Evolutionary conservation across 2,113 vertebrate genomes (phyloP).

Genomic region (Petrocephalus microphthalmus): DNA sequence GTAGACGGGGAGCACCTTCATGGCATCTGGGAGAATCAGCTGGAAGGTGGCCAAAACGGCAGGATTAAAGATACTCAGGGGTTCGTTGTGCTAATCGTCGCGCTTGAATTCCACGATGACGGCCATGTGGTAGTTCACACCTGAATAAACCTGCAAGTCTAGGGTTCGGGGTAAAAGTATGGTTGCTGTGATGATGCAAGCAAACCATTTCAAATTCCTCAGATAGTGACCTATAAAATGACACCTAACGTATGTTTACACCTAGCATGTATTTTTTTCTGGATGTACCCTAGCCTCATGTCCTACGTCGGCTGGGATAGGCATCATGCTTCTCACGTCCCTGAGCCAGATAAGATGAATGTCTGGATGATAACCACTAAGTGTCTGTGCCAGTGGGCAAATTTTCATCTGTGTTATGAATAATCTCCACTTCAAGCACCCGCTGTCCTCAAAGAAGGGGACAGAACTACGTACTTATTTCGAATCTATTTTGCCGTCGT

Average conservation of each 20-base stretch:
- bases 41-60: slow-evolving; percentile 31
- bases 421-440: neutral
- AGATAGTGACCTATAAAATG: neutral
- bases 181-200: neutral
- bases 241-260: neutral
- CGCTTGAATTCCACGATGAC: no score
- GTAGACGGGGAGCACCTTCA: slow-evolving; percentile 91
- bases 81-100: no score
- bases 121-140: no score
- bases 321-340: neutral
- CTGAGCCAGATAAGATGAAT: neutral
- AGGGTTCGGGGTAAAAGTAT: neutral
- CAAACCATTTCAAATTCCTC: neutral
- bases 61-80: neutral
- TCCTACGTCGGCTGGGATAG: neutral
- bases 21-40: slow-evolving; percentile 88
- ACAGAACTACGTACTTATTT: neutral
- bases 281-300: neutral
- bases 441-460: neutral
- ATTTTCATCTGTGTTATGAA: neutral
- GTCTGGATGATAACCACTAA: neutral
- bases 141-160: neutral
- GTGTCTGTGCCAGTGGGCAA: neutral
- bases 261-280: neutral
- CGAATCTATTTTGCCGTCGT: neutral